These are phyloP conservation scores for Electrona antarctica DNA, from an alignment of 2,113 vertebrate species.

Conservation along the genomic window DNA sequence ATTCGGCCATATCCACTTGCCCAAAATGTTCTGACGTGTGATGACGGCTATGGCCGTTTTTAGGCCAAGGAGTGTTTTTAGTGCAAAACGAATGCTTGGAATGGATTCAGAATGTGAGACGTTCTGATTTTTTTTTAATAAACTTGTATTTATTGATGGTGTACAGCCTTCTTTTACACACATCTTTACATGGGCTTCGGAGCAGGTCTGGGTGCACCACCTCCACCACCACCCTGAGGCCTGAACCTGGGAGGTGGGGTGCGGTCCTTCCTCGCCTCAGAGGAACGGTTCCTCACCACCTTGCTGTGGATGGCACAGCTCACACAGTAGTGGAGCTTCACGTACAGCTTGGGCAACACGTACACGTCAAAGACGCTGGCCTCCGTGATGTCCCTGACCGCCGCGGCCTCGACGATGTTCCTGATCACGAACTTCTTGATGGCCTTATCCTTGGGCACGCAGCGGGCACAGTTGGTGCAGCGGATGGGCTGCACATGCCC, in stretches of 20 bases:
- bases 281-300: slow-evolving; percentile 92
- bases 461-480: slow-evolving; percentile 96
- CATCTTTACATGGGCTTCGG: slow-evolving; percentile 84
- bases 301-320: slow-evolving; percentile 97
- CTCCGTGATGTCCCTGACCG: slow-evolving; percentile 92
- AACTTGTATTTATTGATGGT: no score
- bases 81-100: no score
- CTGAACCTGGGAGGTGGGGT: slow-evolving; percentile 93
- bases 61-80: no score
- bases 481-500: slow-evolving; percentile 96
- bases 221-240: slow-evolving; percentile 85
- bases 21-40: no score
- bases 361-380: slow-evolving; percentile 94
- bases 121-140: no score
- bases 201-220: slow-evolving; percentile 82
- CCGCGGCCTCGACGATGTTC: slow-evolving; percentile 94
- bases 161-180: no score
- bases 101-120: no score
- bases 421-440: slow-evolving; percentile 98
- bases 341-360: slow-evolving; percentile 92
- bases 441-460: slow-evolving; percentile 96
- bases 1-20: no score
- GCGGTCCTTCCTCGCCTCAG: slow-evolving; percentile 91
- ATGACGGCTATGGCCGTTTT: no score
- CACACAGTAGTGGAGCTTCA: slow-evolving; percentile 95